Conservation (phyloP, 2,888 invertebrate species). For the Trissonchulus sp. region DNA sequence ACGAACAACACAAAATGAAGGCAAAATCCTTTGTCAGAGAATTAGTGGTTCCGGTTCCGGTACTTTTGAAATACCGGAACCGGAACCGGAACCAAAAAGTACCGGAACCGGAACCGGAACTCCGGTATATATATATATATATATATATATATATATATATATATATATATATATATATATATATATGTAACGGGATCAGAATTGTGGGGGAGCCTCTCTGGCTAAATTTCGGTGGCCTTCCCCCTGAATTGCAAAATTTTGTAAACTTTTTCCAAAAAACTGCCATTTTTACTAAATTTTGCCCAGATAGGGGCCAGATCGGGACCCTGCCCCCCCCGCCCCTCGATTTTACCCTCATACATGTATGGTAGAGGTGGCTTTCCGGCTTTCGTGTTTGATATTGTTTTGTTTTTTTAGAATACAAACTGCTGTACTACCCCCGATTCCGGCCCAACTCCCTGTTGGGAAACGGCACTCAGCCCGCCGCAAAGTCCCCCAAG, state of each 20-base stretch:
- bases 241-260: too few relatives aligned
- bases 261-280: too few relatives aligned
- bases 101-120: conserved; percentile 4
- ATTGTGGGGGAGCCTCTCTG: too few relatives aligned
- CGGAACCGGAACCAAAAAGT: conserved; percentile 8
- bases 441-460: conserved; percentile 26
- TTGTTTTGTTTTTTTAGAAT: conserved; percentile 31
- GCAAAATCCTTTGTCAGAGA: too few relatives aligned
- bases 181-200: neutral
- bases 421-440: conserved; percentile 30
- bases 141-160: conserved; percentile 8
- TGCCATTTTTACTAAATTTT: too few relatives aligned
- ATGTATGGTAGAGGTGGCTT: too few relatives aligned
- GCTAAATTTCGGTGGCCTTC: too few relatives aligned
- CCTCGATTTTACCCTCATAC: too few relatives aligned
- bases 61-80: neutral
- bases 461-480: neutral
- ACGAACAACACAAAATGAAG: too few relatives aligned
- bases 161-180: conserved; percentile 8
- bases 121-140: neutral
- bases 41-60: conserved; percentile 8
- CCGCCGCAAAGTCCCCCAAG: conserved; percentile 19
- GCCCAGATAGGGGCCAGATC: too few relatives aligned
- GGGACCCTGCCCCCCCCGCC: too few relatives aligned
- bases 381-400: too few relatives aligned